phyloP scores from a whole-genome alignment of 2,113 vertebrate species.

The Barbus barbus region DNA sequence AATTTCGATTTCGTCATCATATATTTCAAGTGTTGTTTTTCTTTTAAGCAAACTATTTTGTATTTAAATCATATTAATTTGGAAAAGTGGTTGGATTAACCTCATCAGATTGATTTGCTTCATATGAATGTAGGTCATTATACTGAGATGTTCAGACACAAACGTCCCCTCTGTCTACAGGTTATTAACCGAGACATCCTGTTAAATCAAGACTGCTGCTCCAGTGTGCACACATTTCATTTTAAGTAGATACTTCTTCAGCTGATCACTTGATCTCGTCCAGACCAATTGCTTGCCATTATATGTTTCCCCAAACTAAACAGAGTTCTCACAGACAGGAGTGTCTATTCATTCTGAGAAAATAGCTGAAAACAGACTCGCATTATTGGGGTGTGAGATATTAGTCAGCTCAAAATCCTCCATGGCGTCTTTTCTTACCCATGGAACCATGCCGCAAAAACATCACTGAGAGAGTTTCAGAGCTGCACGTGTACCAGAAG shows the following conservation, averaged over 20 bases:
- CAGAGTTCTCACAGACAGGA: constrained; percentile 25
- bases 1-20: too few species aligned
- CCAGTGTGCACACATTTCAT: constrained; percentile 23
- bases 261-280: constrained; percentile 47
- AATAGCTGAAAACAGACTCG: constrained; percentile 47
- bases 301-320: constrained; percentile 48
- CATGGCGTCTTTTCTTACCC: constrained; percentile 35
- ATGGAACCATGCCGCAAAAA: constrained; percentile 31
- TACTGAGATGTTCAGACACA: constrained; percentile 43
- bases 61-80: neutral
- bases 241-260: constrained; percentile 32
- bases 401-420: constrained; percentile 49
- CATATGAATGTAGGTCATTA: constrained; percentile 28
- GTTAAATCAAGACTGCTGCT: neutral
- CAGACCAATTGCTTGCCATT: constrained; percentile 51
- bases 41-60: neutral
- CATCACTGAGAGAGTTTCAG: constrained; percentile 7
- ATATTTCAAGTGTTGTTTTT: too few species aligned
- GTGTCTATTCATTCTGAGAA: constrained; percentile 33
- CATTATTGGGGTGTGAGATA: constrained; percentile 38
- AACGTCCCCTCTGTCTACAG: constrained; percentile 41
- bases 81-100: neutral
- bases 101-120: neutral
- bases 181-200: constrained; percentile 42
- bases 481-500: constrained; percentile 17